These are phyloP conservation scores for Mionectes macconnelli DNA, from an alignment of 2,113 vertebrate genomes.

Conservation along the genomic window DNA sequence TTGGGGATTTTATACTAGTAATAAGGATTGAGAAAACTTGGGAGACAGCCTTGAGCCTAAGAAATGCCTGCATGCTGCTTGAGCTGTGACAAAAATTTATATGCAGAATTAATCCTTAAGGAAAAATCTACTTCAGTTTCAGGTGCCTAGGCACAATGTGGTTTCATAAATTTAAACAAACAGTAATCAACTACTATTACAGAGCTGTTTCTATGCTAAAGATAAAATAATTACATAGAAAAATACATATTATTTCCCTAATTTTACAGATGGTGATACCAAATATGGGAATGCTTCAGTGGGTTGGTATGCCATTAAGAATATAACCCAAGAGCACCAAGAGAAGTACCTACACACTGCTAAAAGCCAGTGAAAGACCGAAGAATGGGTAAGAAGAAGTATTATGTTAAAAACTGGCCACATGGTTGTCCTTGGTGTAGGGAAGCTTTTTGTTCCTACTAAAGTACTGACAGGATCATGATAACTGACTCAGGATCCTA, in stretches of 20 bases:
- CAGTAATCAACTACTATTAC: neutral
- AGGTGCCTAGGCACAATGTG: neutral
- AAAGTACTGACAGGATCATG: neutral
- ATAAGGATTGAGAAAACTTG: neutral
- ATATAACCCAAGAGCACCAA: neutral
- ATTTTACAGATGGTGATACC: neutral
- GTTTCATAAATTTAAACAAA: neutral
- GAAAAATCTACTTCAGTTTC: neutral
- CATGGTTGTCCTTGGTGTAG: neutral
- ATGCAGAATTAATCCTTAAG: neutral
- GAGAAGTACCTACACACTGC: neutral
- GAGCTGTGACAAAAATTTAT: neutral
- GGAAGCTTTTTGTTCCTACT: neutral
- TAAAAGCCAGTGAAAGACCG: neutral
- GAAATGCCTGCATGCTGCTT: neutral
- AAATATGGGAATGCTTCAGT: neutral
- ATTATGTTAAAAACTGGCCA: neutral
- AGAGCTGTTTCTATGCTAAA: neutral
- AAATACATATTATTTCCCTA: neutral
- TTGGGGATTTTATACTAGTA: neutral
- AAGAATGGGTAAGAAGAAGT: neutral
- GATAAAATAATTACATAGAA: neutral
- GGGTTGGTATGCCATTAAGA: neutral
- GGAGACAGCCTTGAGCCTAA: neutral
- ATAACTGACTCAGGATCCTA: neutral